Percentiles rank a stretch among this genome's conserved stretches.
phyloP scores from a whole-genome alignment of 1,140 invertebrate species.

The Ylistrum balloti region DNA sequence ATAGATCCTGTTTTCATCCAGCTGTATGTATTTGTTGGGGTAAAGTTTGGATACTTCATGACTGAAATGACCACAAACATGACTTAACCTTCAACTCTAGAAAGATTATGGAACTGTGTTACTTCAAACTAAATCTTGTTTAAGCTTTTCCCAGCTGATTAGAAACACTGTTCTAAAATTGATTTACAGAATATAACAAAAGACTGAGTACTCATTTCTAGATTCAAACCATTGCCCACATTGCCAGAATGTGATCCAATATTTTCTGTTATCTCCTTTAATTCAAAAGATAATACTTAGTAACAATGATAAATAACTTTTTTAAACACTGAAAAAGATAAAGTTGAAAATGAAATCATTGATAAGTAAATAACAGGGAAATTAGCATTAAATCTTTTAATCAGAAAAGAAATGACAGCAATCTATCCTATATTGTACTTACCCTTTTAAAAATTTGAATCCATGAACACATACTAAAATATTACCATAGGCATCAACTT shows the following conservation, averaged over 20 bases:
- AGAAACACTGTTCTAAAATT: no score
- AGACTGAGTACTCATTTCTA: no score
- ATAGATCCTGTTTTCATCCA: slow-evolving; percentile 96
- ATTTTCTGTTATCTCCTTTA: no score
- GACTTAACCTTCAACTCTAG: no score
- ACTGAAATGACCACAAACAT: slow-evolving; percentile 85
- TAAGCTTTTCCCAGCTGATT: no score
- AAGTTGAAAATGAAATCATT: background rate
- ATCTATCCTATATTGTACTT: slow-evolving; percentile 78
- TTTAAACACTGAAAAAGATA: slow-evolving; percentile 77
- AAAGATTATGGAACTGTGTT: no score
- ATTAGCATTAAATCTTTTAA: background rate
- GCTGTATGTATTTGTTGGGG: slow-evolving; percentile 98
- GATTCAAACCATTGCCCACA: no score
- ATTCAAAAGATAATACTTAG: no score
- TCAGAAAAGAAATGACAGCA: background rate
- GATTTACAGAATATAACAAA: no score
- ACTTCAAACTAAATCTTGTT: no score
- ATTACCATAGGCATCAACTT: slow-evolving; percentile 99
- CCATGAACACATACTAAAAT: slow-evolving; percentile 98
- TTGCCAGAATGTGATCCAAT: no score
- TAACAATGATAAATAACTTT: no score
- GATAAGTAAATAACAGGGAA: background rate
- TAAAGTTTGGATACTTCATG: slow-evolving; percentile 98
- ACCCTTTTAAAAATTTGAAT: slow-evolving; percentile 98